Base-by-base conservation (phyloP, 1,140 invertebrate genomes). In the Grapholita molesta region DNA sequence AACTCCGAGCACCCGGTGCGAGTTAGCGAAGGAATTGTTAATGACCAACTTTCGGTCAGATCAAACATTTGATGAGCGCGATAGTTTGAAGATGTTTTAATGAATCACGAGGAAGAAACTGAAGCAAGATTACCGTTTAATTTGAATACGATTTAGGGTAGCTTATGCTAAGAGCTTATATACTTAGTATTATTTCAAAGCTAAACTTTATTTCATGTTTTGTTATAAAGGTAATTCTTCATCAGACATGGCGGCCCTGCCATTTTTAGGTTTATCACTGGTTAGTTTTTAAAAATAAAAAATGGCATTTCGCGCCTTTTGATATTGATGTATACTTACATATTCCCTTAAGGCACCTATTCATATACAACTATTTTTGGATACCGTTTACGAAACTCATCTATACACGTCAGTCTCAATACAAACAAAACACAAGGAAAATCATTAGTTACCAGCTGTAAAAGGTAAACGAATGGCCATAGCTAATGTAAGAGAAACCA, bases 391-490 rank as follows among this genome's bases (percentile, higher is more conserved):
- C n/a, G 38, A 7, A 3, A 42, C 6, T 15, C 38, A 18, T 18
- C 38, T 15, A 24, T 21, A 53, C 8, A 24, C 18, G 52, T 53
- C 18, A 53, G 18, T 53, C 52, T 24, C 21, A 11, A 24, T 53
- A 53, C 4, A 7, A 53, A 53, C 21, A 53, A 53, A 53, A 53
- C 6, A 53, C n/a, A 53, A 53, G 52, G 23, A 12, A 53, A 53
- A 21, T 12, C 21, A 53, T 53, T 53, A 53, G 48, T 53, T 53
- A 23, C 48, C 21, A 18, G 0, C 8, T 38, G 35, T 38, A 73
- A 76, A 78, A 74, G 69, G 68, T 66, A 66, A 67, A 38, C 57
- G 68, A 67, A 75, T 70, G 70, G 73, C 72, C 74, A 78, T 71
- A 70, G 68, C 23, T 70, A 67, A 69, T 64, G 66, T 57, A 69